Base-by-base conservation (phyloP, 2,888 invertebrate genomes). In the Eristalis arbustorum region DNA sequence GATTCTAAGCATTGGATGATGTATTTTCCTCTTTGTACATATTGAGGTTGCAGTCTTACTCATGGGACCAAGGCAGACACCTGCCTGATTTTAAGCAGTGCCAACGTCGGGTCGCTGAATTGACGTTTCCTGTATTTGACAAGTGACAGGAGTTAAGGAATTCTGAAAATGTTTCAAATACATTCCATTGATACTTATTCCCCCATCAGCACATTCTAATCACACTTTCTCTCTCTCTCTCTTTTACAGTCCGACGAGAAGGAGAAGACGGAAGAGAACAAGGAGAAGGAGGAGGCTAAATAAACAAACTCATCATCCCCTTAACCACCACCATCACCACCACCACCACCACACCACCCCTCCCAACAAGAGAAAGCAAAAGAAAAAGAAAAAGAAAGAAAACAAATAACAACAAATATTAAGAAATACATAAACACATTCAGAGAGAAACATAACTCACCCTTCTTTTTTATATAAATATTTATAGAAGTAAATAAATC, bases 241-340 rank as follows among this genome's bases (percentile, higher is more conserved):
- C 81, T 64, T 31, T 93, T 94, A n/a, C 93, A 96, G 95, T 96
- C 96, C 89, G 96, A 96, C 90, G 96, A 96, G 91, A 96, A 96
- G 91, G 96, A 96, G 90, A 96, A 94, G 89, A 95, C 95, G 89
- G 96, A 96, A 91, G 95, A 95, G 91, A 96, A 95, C 91, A 95
- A 95, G 92, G 95, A 96, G 90, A 95, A 95, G 91, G 95, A 95
- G 90, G 93, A 93, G 89, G 91, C 92, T 91, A 92, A 93, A 90
- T 92, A 92, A 91, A 91, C 89, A 89, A 81, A 83, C 80, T 79
- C 78, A 83, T 79, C 87, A 87, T 79, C 78, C 74, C 73, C 72
- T 73, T n/a, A n/a, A 77, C 22, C 3, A 57, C 6, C 0, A 59
- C 59, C 25, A 23, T 25, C 25, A 59, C 67, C 37, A 37, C 31